Evolutionary conservation across 2,888 invertebrate genomes (phyloP).

Genomic region (Strigamia transsilvanica): DNA sequence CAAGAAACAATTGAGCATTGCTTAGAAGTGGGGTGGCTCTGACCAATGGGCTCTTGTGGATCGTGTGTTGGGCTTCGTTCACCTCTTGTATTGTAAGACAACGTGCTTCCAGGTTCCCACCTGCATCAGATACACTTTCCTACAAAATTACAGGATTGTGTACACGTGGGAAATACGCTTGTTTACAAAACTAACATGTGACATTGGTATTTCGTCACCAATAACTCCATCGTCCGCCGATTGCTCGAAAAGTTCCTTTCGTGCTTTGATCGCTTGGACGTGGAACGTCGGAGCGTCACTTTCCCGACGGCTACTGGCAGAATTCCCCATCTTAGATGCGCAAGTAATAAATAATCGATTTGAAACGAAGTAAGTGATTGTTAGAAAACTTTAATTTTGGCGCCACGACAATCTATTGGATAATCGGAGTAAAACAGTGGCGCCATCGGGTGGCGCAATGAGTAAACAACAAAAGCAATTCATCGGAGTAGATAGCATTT

Average conservation of each 20-base stretch:
- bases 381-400: too few relatives aligned
- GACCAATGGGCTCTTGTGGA: neutral
- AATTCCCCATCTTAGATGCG: neutral
- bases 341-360: too few relatives aligned
- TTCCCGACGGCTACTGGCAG: neutral
- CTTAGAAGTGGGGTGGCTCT: neutral
- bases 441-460: too few relatives aligned
- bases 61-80: constrained; percentile 17
- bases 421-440: too few relatives aligned
- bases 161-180: neutral
- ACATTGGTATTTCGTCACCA: neutral
- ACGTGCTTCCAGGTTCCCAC: neutral
- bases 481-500: too few relatives aligned
- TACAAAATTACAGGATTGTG: neutral
- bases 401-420: too few relatives aligned
- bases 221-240: neutral
- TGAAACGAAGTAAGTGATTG: too few relatives aligned
- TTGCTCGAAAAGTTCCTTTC: neutral
- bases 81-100: neutral
- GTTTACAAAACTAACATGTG: neutral
- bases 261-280: neutral
- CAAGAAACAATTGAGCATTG: neutral
- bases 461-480: too few relatives aligned
- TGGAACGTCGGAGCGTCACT: neutral
- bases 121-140: constrained; percentile 15